Base-by-base conservation (phyloP, 2,113 vertebrate species). In the Sialia sialis region DNA sequence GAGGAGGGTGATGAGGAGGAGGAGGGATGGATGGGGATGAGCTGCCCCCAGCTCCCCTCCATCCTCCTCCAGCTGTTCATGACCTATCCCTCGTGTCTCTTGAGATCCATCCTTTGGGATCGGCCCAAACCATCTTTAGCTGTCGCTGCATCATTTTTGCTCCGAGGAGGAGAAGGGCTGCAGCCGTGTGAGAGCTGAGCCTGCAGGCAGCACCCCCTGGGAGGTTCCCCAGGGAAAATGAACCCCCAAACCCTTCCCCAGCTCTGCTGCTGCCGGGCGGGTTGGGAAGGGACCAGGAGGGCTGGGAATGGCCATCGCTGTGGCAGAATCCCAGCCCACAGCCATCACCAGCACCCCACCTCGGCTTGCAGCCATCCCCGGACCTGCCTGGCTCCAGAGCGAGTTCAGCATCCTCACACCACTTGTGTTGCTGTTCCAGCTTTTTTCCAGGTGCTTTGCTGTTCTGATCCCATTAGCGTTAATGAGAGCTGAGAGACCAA, bases 161-260 rank as follows among this genome's bases (percentile, higher is more conserved):
- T n/a, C 22, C 26, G 17, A 5, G 0, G 0, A 43, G n/a, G 68
- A n/a, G 68, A 30, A 52, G 2, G 17, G 56, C 52, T 62, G 41
- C 38, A n/a, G 77, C 51, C 43, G 15, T 1, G 4, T 4, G 44
- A 48, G 26, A n/a, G 52, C 51, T 1, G 44, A 80, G 38, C 68
- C 8, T 1, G 44, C 80, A 39, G 78, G 41, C 3, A 0, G 22
- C 25, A 4, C 9, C 5, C 12, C 0, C 0, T n/a, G 27, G 34
- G 5, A 41, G 55, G 66, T 20, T 80, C 30, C 58, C 13, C 18
- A 2, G 8, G 49, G 32, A 16, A 56, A 32, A 54, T 2, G 48
- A 70, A 1, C 9, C 21, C 23, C 54, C 38, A 18, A 8, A 46
- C 1, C 14, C 30, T 17, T 38, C 21, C 20, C 34, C 1, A 1